Evolutionary conservation across 2,797 vertebrate species (phyloP).

Genomic region (Lagodon rhomboides): DNA sequence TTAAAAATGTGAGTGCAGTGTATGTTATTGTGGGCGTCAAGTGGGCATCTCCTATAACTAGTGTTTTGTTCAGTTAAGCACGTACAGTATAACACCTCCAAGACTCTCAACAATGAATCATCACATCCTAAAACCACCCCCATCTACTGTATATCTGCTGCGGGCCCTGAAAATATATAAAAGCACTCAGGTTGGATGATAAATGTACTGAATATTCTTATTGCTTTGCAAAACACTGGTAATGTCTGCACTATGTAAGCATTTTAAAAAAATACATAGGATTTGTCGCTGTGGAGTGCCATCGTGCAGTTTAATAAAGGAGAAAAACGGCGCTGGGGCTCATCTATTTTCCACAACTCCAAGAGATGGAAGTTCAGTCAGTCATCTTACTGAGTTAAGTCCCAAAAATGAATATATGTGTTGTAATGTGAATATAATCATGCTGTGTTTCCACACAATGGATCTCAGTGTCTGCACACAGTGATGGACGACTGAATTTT

Average conservation of each 20-base stretch:
- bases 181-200: conserved; percentile 10
- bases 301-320: background rate
- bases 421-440: conserved; percentile 1
- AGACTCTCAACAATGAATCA: conserved; percentile 57
- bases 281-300: background rate
- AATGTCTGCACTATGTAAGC: background rate
- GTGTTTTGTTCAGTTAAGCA: conserved; percentile 38
- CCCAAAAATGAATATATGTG: too few relatives aligned
- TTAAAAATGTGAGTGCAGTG: conserved; percentile 38
- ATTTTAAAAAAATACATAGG: background rate
- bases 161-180: conserved; percentile 19
- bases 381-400: background rate
- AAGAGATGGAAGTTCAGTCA: background rate
- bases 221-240: conserved; percentile 19
- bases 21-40: conserved; percentile 37
- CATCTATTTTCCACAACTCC: conserved; percentile 6
- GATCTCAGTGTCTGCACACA: background rate
- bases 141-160: conserved; percentile 27
- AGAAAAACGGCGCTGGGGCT: background rate
- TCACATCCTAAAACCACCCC: conserved; percentile 27
- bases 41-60: conserved; percentile 35
- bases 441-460: background rate
- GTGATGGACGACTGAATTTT: background rate
- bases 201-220: conserved; percentile 9
- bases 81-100: conserved; percentile 38